Evolutionary conservation across 1,140 invertebrate species (phyloP).

Genomic region (Bombus superbus): DNA sequence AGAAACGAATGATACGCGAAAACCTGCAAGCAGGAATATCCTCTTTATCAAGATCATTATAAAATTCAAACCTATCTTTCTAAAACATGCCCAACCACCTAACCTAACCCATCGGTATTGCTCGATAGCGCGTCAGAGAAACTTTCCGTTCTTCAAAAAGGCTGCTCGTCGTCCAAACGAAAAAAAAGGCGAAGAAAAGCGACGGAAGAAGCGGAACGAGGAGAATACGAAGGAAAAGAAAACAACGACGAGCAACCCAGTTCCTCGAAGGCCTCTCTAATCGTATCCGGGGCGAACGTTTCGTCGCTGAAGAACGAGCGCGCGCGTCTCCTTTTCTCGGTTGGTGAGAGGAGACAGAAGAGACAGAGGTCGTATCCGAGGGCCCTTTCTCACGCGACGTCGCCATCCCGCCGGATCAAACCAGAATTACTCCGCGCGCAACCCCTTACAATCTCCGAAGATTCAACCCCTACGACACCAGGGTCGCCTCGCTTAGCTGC

Average conservation of each 20-base stretch:
- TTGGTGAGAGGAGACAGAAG: too few species aligned
- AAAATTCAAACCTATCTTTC: too few species aligned
- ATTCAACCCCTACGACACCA: slow-evolving; percentile 73
- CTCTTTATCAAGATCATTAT: too few species aligned
- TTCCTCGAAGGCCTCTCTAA: background rate
- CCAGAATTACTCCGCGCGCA: slow-evolving; percentile 75
- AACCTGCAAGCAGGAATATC: too few species aligned
- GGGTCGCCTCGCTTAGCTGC: slow-evolving; percentile 38
- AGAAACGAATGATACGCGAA: too few species aligned
- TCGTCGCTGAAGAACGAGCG: background rate
- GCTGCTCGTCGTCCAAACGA: too few species aligned
- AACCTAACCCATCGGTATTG: background rate
- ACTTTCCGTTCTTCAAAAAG: background rate
- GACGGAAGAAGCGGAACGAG: too few species aligned
- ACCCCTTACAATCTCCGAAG: slow-evolving; percentile 78
- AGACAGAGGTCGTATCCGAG: slow-evolving; percentile 76
- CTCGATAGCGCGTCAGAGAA: background rate
- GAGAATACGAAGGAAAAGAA: background rate
- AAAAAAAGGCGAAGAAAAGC: background rate
- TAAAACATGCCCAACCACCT: too few species aligned
- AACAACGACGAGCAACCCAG: background rate
- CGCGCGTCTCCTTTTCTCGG: background rate
- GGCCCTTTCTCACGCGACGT: slow-evolving; percentile 81
- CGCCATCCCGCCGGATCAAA: slow-evolving; percentile 78
- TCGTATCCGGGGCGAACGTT: slow-evolving; percentile 20